These are phyloP conservation scores for Drepana falcataria DNA, from an alignment of 2,888 invertebrate genomes.

Conservation along the genomic window DNA sequence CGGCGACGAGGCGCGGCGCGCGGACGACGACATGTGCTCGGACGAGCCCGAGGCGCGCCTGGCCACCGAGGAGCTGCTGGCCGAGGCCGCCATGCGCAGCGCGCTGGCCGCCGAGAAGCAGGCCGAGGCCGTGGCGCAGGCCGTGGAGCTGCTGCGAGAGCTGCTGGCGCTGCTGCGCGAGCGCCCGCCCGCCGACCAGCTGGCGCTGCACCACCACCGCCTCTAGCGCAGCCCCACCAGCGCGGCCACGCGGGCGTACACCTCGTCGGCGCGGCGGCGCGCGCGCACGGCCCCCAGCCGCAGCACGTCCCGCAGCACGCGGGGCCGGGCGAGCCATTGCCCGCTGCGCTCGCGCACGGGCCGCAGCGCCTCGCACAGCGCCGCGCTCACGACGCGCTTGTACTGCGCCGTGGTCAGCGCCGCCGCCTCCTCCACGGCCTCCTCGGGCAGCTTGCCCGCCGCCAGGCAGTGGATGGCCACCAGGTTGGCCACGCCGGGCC, in stretches of 20 bases:
- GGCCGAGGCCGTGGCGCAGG: conserved; percentile 55
- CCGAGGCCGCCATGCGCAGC: conserved; percentile 68
- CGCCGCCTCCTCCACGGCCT: conserved; percentile 82
- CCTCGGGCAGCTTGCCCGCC: conserved; percentile 81
- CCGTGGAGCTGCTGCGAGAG: conserved; percentile 50
- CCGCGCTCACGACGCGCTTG: conserved; percentile 49
- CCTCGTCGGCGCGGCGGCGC: conserved; percentile 77
- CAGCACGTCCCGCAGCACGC: conserved; percentile 80
- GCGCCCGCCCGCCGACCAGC: conserved; percentile 28
- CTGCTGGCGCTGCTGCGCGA: conserved; percentile 74
- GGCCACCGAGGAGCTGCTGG: conserved; percentile 62
- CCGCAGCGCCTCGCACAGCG: conserved; percentile 27
- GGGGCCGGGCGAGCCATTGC: conserved; percentile 60
- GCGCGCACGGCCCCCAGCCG: conserved; percentile 82
- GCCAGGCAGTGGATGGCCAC: conserved; percentile 89
- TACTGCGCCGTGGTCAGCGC: conserved; percentile 86
- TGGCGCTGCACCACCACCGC: conserved; percentile 18
- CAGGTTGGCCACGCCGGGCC: conserved; percentile 95
- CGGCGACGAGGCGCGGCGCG: conserved; percentile 55
- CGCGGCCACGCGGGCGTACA: conserved; percentile 59
- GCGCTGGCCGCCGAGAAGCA: conserved; percentile 69
- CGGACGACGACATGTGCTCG: conserved; percentile 64
- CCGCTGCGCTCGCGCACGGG: conserved; percentile 29
- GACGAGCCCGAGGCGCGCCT: conserved; percentile 42
- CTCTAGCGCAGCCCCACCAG: conserved; percentile 16